These are phyloP conservation scores for Drosophila setosimentum DNA, from an alignment of 2,888 invertebrate genomes.

Conservation along the genomic window DNA sequence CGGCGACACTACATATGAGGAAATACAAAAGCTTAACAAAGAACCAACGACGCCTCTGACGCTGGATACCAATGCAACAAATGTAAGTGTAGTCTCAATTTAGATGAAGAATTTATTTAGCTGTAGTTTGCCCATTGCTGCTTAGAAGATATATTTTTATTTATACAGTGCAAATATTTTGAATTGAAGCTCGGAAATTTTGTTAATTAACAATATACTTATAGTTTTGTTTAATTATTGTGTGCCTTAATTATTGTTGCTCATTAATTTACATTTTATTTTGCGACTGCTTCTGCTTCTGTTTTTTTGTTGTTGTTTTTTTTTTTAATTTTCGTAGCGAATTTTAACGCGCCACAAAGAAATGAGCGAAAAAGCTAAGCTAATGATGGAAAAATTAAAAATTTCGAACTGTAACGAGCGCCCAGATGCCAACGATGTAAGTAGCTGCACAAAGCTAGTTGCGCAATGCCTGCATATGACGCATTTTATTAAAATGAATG, in stretches of 20 bases:
- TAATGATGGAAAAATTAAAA: slow-evolving; percentile 85
- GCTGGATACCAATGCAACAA: slow-evolving; percentile 85
- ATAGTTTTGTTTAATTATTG: slow-evolving; percentile 28
- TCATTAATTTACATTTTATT: slow-evolving; percentile 47
- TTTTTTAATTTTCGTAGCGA: slow-evolving; percentile 81
- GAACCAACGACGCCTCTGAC: slow-evolving; percentile 74
- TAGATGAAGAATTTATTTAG: background rate
- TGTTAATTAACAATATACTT: background rate
- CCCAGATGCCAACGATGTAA: slow-evolving; percentile 82
- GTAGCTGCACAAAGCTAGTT: slow-evolving; percentile 60
- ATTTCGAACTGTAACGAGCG: slow-evolving; percentile 79
- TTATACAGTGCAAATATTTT: background rate
- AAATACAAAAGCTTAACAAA: slow-evolving; percentile 46
- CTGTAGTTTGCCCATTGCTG: background rate
- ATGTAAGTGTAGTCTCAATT: slow-evolving; percentile 84
- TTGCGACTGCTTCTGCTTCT: slow-evolving; percentile 65
- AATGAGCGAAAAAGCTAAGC: slow-evolving; percentile 85
- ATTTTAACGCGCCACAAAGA: slow-evolving; percentile 85
- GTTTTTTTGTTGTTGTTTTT: slow-evolving; percentile 58
- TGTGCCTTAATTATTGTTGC: slow-evolving; percentile 27
- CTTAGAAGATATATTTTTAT: background rate
- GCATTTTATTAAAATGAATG: background rate
- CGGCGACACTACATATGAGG: slow-evolving; percentile 33
- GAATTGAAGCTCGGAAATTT: background rate
- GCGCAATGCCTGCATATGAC: slow-evolving; percentile 14